These are phyloP conservation scores for Myotis findleyi DNA, from an alignment of 2,797 vertebrate species.

Conservation along the genomic window DNA sequence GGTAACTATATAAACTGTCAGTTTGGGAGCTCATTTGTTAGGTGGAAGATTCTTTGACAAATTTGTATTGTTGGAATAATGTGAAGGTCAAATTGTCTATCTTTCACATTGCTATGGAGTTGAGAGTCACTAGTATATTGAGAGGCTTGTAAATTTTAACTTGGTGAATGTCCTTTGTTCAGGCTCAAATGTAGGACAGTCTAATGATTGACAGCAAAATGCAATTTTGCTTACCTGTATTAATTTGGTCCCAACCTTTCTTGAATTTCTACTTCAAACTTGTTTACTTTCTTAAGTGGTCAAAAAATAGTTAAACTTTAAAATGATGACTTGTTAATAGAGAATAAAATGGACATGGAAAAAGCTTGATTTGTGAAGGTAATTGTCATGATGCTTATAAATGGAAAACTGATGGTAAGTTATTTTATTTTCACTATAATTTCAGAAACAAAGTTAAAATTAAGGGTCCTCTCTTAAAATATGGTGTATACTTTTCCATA, in stretches of 20 bases:
- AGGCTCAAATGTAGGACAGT: neutral
- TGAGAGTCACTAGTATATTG: neutral
- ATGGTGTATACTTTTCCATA: slow-evolving; percentile 19
- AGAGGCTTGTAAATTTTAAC: slow-evolving; percentile 53
- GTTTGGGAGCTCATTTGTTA: slow-evolving; percentile 1
- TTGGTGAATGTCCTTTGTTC: slow-evolving; percentile 55
- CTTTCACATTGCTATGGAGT: neutral
- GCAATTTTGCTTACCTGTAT: slow-evolving; percentile 50
- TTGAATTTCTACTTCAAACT: slow-evolving; percentile 54
- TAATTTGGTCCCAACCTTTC: slow-evolving; percentile 18
- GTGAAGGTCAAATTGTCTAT: neutral
- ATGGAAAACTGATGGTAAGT: slow-evolving; percentile 48
- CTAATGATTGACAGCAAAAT: slow-evolving; percentile 65
- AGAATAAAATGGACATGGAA: slow-evolving; percentile 30
- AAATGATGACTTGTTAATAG: slow-evolving; percentile 57
- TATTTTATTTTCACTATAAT: slow-evolving; percentile 60
- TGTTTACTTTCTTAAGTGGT: slow-evolving; percentile 56
- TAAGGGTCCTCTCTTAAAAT: slow-evolving; percentile 40
- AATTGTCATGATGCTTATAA: neutral
- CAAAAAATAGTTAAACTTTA: slow-evolving; percentile 64
- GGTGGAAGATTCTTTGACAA: neutral
- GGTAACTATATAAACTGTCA: neutral
- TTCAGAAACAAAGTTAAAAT: slow-evolving; percentile 52
- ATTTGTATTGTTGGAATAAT: slow-evolving; percentile 2
- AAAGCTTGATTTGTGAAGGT: slow-evolving; percentile 17